Evolutionary conservation across 2,797 vertebrate species (phyloP).

Genomic region (Leptatherina wallacei): DNA sequence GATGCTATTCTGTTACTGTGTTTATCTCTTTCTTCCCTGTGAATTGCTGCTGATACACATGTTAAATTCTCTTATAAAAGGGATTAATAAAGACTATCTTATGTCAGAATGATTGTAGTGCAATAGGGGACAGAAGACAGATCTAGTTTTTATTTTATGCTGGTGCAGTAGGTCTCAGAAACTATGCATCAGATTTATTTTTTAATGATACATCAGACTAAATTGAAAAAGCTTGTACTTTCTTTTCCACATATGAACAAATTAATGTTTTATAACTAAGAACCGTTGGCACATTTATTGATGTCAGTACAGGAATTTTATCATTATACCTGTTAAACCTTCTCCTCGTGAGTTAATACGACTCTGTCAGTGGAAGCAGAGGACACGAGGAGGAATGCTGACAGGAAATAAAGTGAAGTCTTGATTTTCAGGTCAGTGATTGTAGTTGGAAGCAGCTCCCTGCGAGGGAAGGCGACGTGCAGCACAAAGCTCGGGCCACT

Average conservation of each 20-base stretch:
- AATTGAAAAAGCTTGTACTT: neutral
- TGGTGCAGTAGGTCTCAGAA: neutral
- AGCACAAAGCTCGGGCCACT: conserved; percentile 18
- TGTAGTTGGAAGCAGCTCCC: neutral
- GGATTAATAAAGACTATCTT: no score
- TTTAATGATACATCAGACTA: neutral
- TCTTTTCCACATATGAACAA: neutral
- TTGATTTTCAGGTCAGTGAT: conserved; percentile 44
- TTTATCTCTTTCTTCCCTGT: no score
- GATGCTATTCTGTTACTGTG: no score
- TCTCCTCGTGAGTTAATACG: neutral
- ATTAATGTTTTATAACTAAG: neutral
- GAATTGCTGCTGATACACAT: no score
- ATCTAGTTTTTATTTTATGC: neutral
- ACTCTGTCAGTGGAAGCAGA: neutral
- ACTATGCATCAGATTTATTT: neutral
- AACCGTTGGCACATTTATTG: neutral
- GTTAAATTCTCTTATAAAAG: no score
- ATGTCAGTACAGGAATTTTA: neutral
- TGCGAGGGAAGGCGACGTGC: neutral
- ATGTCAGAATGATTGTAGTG: no score
- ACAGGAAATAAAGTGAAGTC: neutral
- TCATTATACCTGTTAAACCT: neutral
- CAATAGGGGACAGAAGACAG: no score
- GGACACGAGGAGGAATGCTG: neutral